Base-by-base conservation (phyloP, 2,888 invertebrate genomes). In the Caenorhabditis japonica region DNA sequence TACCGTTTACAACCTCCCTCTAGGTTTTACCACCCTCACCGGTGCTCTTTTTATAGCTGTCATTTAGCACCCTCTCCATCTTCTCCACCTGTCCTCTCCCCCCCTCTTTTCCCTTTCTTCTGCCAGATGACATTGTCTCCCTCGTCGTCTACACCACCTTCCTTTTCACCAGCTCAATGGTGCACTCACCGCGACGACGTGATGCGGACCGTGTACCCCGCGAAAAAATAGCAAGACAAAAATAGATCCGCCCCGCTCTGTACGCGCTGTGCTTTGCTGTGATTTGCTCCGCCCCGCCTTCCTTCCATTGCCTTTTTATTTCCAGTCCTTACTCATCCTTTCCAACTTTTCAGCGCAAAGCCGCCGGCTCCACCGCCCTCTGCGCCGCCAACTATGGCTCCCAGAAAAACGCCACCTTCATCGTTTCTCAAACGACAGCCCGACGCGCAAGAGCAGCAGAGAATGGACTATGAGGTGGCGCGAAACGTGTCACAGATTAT, bases 401-500 rank as follows among this genome's bases (percentile, higher is more conserved):
- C 51, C 1, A 25, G 55, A n/a, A 64, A 64, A 39, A 64, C 64
- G 5, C 64, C 64, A 10, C 62, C 62, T 15, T n/a, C n/a, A n/a
- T 53, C 53, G 23, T 46, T 46, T 38, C 21, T 46, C 38, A 75
- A 77, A 43, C 69, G 75, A 19, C 76, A 62, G 13, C 49, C 75
- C 7, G 80, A 80, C 68, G 69, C 75, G 19, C 64, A 76, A 25
- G 66, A 66, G 30, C 49, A 58, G 34, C 43, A 66, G 36, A 33
- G 66, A 13, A 69, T 78, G 30, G 77, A 78, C 10, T 72, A 70
- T 23, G 80, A 78, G 15, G 80, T 80, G 43, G 77, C 77, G 10
- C 53, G 72, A 36, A 80, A 80, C 55, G 77, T 80, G 15, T 78
- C 80, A 13, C 77, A 80, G 25, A 80, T 80, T 27, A 64, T 80